Base-by-base conservation (phyloP, 1,140 invertebrate genomes). In the Tigriopus japonicus region DNA sequence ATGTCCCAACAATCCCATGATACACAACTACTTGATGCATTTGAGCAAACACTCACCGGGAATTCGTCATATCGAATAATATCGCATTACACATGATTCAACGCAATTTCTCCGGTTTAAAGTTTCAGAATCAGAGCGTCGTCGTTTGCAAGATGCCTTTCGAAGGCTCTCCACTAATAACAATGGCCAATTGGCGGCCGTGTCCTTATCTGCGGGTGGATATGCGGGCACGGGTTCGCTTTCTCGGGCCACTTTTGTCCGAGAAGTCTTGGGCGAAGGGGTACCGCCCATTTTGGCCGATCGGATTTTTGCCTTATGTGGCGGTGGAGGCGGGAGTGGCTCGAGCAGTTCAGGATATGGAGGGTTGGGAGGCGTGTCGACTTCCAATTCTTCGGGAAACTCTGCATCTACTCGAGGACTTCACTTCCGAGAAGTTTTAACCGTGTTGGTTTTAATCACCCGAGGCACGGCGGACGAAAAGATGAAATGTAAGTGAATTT, bases 401-500 rank as follows among this genome's bases (percentile, higher is more conserved):
- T 70, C 70, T 45, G 87, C 86, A 35, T 82, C 79, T 23, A 71
- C 76, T 23, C 81, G 85, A 68, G 87, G 87, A n/a, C 82, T 91
- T 60, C 75, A 75, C 15, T 85, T 87, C 63, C 84, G 84, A 68
- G 87, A 91, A 65, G 72, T 91, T 12, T 71, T 90, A 13, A 85
- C 83, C 71, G 85, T 85, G 1, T 73, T 91, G 45, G 85, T 90
- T 42, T 76, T 90, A 0, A 75, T 91, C 7, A 88, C 87, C 3
- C 80, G 85, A 66, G 87, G 86, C 54, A 81, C 77, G 15, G 75
- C 80, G 64, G 85, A 88, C 65, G 87, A 91, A 68, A 88, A 86
- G 77, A 82, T 86, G 54, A 85, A 82, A 73, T 77, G 86, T 89
- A 77, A 79, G 76, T 71, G 1, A 59, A 5, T 23, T 43, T n/a